Percentiles rank a stretch among this genome's conserved stretches.
These are phyloP conservation scores for Esox lucius DNA, from an alignment of 2,797 vertebrate species.

Conservation along the genomic window DNA sequence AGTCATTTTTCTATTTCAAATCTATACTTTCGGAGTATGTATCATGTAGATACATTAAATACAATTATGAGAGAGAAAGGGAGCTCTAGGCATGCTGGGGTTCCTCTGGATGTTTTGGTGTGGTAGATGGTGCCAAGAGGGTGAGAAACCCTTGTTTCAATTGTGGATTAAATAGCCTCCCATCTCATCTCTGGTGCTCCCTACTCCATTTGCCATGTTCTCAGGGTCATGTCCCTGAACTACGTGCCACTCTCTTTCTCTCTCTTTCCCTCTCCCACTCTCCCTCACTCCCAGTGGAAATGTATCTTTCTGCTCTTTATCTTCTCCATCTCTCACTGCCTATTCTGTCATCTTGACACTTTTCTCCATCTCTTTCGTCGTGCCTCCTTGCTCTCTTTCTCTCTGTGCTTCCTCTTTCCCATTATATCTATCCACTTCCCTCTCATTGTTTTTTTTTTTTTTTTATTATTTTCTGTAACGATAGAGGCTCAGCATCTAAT, in stretches of 20 bases:
- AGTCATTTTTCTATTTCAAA: too few relatives aligned
- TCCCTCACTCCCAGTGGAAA: slow-evolving; percentile 5
- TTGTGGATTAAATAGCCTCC: slow-evolving; percentile 51
- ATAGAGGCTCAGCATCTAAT: neutral
- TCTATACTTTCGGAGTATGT: neutral
- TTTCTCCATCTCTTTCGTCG: neutral
- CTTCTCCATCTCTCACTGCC: neutral
- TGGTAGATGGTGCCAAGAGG: slow-evolving; percentile 44
- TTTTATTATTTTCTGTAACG: neutral
- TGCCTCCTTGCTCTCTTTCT: slow-evolving; percentile 13
- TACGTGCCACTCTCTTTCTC: neutral
- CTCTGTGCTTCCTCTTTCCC: neutral
- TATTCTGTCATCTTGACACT: neutral
- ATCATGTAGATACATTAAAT: neutral
- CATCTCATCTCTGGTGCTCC: slow-evolving; percentile 29
- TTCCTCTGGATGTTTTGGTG: slow-evolving; percentile 37
- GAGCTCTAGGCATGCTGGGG: neutral
- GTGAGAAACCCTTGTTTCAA: slow-evolving; percentile 44
- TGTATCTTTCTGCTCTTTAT: slow-evolving; percentile 17
- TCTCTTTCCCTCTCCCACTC: neutral
- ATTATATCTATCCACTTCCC: neutral
- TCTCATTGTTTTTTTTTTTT: neutral
- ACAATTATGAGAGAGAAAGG: neutral
- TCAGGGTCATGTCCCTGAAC: slow-evolving; percentile 50
- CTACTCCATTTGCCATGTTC: slow-evolving; percentile 42